Base-by-base conservation (phyloP, 2,888 invertebrate species). In the Pemphredon lugubris region DNA sequence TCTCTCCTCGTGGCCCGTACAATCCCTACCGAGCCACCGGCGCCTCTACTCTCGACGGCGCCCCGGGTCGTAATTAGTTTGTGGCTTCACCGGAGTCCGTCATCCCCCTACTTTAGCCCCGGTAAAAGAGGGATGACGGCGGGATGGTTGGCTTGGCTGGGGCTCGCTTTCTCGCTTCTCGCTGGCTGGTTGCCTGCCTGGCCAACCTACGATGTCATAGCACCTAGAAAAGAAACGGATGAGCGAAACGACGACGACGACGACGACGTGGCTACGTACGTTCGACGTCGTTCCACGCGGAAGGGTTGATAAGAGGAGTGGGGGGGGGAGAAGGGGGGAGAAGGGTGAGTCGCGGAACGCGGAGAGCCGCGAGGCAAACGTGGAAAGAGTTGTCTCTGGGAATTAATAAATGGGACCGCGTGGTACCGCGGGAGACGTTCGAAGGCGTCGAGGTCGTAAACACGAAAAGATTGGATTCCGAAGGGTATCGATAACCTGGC, bases 21-120 rank as follows among this genome's bases (percentile, higher is more conserved):
- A 75, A 79, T 60, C 51, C 67, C 58, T 47, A 61, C 58, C 30
- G 61, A 60, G 65, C 74, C 71, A 76, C 55, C 68, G 73, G 77
- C 65, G 82, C 82, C 75, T 82, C 80, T 78, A 83, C 82, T 83
- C 85, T 83, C 85, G 77, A 77, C 81, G 81, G 77, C 82, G 83
- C 83, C 86, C 82, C 72, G 68, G 85, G 85, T 85, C 79, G 86
- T 85, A 85, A 85, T 85, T 85, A 86, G 85, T 85, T 85, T 86
- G 85, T 78, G 85, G 84, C 82, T 84, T 86, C 82, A 75, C 73
- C 77, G 50, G 74, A 73, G 79, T 83, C 84, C 77, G 79, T 85
- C 83, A 77, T 79, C 79, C 83, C 61, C 63, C 73, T 53, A 69
- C 81, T 69, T 66, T 69, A 55, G 57, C 48, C 16, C 26, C 57